Conservation (phyloP, 2,888 invertebrate genomes). For the Scaptomyza polygonia region DNA sequence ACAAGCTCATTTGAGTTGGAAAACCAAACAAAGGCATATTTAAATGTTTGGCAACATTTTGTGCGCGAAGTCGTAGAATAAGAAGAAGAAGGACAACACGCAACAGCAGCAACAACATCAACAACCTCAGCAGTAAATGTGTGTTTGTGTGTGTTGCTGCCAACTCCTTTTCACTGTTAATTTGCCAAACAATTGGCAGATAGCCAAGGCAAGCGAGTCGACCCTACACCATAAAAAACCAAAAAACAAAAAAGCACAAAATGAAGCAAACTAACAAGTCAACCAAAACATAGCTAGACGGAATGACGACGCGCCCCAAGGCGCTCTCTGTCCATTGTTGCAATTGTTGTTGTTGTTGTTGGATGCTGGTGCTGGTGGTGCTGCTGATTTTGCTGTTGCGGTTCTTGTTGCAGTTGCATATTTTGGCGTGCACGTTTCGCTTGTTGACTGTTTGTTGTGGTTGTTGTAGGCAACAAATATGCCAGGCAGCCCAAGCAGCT, state of each 20-base stretch:
- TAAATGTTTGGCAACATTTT: slow-evolving; percentile 73
- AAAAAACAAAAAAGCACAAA: slow-evolving; percentile 1
- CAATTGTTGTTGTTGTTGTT: slow-evolving; percentile 31
- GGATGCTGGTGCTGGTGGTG: slow-evolving; percentile 29
- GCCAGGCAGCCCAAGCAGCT: slow-evolving; percentile 60
- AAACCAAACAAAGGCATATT: slow-evolving; percentile 79
- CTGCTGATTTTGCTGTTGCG: slow-evolving; percentile 33
- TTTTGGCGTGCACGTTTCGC: slow-evolving; percentile 76
- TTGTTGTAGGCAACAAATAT: slow-evolving; percentile 68
- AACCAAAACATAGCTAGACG: slow-evolving; percentile 73
- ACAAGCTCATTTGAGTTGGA: slow-evolving; percentile 66
- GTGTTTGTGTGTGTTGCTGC: slow-evolving; percentile 18
- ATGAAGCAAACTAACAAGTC: slow-evolving; percentile 61
- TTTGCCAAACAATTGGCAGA: slow-evolving; percentile 80
- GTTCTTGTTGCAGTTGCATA: slow-evolving; percentile 76
- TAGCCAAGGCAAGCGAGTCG: slow-evolving; percentile 63
- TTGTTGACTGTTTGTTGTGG: slow-evolving; percentile 61
- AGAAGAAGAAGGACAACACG: slow-evolving; percentile 27
- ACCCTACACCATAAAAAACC: slow-evolving; percentile 35
- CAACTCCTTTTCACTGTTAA: slow-evolving; percentile 76
- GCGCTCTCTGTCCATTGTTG: slow-evolving; percentile 48
- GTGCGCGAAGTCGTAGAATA: slow-evolving; percentile 16
- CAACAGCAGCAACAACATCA: slow-evolving; percentile 31
- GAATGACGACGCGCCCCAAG: slow-evolving; percentile 70
- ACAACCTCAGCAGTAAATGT: slow-evolving; percentile 4